Conservation (phyloP, 2,113 vertebrate genomes). For the Gallinago media region DNA sequence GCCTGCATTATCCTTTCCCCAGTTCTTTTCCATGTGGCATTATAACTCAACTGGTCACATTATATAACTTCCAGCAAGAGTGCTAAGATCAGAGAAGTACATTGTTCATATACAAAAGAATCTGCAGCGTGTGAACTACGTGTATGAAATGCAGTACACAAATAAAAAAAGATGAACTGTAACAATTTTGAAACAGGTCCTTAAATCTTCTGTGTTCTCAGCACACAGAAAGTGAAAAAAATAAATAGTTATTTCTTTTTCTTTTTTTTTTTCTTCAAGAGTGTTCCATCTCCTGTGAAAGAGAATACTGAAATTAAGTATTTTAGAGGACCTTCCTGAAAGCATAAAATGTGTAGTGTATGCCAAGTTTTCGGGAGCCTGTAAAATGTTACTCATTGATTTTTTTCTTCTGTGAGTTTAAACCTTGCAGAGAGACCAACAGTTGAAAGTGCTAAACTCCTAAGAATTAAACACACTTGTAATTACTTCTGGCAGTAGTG, state of each 20-base stretch:
- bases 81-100: neutral
- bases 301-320: neutral
- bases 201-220: neutral
- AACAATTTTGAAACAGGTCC: neutral
- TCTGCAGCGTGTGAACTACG: neutral
- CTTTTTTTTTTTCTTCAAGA: neutral
- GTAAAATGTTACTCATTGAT: neutral
- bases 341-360: neutral
- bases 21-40: neutral
- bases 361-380: neutral
- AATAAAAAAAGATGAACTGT: neutral
- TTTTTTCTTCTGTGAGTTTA: slow-evolving; percentile 5
- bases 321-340: neutral
- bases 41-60: neutral
- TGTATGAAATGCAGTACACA: neutral
- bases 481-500: slow-evolving; percentile 31
- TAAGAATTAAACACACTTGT: slow-evolving; percentile 32
- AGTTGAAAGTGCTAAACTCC: slow-evolving; percentile 42
- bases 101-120: neutral
- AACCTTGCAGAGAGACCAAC: slow-evolving; percentile 6
- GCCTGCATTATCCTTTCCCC: neutral
- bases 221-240: neutral
- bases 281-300: neutral
- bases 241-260: neutral
- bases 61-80: neutral